Base-by-base conservation (phyloP, 2,113 vertebrate species). In the Tiliqua scincoides region DNA sequence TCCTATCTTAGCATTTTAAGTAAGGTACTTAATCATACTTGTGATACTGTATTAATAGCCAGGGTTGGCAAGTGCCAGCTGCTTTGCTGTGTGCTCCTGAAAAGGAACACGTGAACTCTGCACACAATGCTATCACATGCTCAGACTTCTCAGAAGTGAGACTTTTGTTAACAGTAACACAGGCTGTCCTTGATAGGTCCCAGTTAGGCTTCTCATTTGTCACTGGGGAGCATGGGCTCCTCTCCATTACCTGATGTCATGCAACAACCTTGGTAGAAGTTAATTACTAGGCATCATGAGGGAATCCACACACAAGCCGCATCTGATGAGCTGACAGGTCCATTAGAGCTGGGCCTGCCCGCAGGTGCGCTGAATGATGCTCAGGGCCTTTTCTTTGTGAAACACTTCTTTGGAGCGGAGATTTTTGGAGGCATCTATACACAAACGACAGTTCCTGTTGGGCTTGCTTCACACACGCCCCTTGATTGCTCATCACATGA, bases 1-100 rank as follows among this genome's bases (percentile, higher is more conserved):
- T 57, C 54, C 75, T 91, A 57, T 92, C 84, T 88, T 82, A 85
- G 72, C 40, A 68, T 91, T 91, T 91, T 89, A 90, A 89, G 85
- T 65, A 74, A 57, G 82, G 57, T 62, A 87, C 88, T 93, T 87
- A 85, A 91, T 93, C 93, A 92, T 85, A 40, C 68, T 54, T 1
- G 0, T 20, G 87, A 87, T 87, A 79, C 4, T 85, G 72, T 75
- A 87, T 70, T 88, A 72, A 85, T 72, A 65, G 82, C 72, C 84
- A 87, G 84, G 63, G 82, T 63, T 88, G 86, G 85, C 77, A 85
- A 79, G 70, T 82, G 37, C 84, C 91, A 93, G 78, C 92, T 93
- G 90, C 85, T 79, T 54, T 63, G 30, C 23, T 90, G 88, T 81
- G 79, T 93, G 90, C 90, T 90, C 63, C 52, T 65, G 21, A 54